Evolutionary conservation across 2,797 vertebrate genomes (phyloP), one percentile per base, ranked within the genome.

Genomic region (Pipistrellus pipistrellus): DNA sequence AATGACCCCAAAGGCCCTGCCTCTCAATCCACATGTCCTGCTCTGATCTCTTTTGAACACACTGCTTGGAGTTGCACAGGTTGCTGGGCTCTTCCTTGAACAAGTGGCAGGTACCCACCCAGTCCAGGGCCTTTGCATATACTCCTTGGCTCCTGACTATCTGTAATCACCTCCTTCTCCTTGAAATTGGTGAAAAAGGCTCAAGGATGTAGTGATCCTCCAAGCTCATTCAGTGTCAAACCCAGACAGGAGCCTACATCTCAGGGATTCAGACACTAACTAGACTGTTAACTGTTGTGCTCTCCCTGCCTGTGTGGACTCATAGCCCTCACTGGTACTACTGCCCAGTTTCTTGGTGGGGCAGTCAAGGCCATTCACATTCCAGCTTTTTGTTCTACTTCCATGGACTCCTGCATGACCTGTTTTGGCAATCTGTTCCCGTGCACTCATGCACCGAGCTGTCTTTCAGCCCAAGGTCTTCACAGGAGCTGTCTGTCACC

Each of bases 51-150:
- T 12, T n/a, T 25, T 46, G 2, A 32, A 27, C 15, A 18, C 14
- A 25, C 53, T 55, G 51, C 30, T 64, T 57, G 53, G n/a, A 27
- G 25, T 13, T 21, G 14, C 32, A 21, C 25, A 27, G 30, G 38
- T 44, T 25, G 48, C 53, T 7, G 13, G 46, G 21, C 21, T 81
- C 38, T 30, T 44, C 8, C 55, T 53, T 41, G 76, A 73, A 44
- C 32, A 20, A 27, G 11, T 8, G 41, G n/a, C 53, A 27, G n/a
- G 27, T 32, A 3, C 30, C 4, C 0, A 1, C 46, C 35, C 17
- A 8, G 6, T 48, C 38, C n/a, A 30, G 62, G 78, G 4, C 48
- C 91, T 95, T 59, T 57, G 15, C 38, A 44, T 53, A 11, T 23
- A 15, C 46, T 68, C 62, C 32, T 10, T 4, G 51, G 9, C 8